Percentiles rank a stretch among this genome's conserved stretches.
Evolutionary conservation across 2,888 invertebrate species (phyloP).

Genomic region (Gnatocerus cornutus): DNA sequence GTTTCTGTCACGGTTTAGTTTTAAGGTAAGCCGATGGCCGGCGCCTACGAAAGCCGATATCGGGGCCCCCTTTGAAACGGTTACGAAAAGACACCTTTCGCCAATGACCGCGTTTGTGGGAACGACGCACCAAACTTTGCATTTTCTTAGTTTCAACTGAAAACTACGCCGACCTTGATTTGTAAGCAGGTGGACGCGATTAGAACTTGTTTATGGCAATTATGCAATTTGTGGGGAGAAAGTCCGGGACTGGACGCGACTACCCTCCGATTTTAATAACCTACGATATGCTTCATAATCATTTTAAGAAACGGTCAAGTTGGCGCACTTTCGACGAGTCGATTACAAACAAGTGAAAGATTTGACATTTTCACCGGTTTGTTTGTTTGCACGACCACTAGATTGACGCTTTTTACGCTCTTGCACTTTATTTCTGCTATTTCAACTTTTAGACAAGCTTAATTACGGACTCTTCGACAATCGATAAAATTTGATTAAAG

Average conservation of each 20-base stretch:
- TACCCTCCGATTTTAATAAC: neutral
- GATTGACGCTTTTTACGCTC: neutral
- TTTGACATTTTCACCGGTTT: constrained; percentile 12
- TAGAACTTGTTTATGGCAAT: constrained; percentile 1
- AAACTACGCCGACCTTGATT: constrained; percentile 39
- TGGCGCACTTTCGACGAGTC: constrained; percentile 2
- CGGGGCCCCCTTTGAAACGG: constrained; percentile 15
- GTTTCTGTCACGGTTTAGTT: constrained; percentile 69
- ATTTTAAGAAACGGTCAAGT: constrained; percentile 3
- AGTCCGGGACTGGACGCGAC: constrained; percentile 2
- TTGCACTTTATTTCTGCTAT: neutral
- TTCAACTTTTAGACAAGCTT: neutral
- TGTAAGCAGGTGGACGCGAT: constrained; percentile 20
- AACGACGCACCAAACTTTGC: constrained; percentile 25
- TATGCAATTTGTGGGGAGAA: constrained; percentile 7
- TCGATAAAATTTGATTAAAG: constrained; percentile 10
- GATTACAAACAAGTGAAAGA: constrained; percentile 7
- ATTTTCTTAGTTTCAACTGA: neutral
- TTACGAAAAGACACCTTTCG: constrained; percentile 16
- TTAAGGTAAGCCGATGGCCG: constrained; percentile 66
- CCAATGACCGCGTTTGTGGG: constrained; percentile 47
- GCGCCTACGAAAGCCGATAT: neutral
- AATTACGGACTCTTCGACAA: neutral
- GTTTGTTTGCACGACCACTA: constrained; percentile 7
- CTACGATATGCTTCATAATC: neutral